Evolutionary conservation across 1,140 invertebrate genomes (phyloP).

Genomic region (Musca domestica): DNA sequence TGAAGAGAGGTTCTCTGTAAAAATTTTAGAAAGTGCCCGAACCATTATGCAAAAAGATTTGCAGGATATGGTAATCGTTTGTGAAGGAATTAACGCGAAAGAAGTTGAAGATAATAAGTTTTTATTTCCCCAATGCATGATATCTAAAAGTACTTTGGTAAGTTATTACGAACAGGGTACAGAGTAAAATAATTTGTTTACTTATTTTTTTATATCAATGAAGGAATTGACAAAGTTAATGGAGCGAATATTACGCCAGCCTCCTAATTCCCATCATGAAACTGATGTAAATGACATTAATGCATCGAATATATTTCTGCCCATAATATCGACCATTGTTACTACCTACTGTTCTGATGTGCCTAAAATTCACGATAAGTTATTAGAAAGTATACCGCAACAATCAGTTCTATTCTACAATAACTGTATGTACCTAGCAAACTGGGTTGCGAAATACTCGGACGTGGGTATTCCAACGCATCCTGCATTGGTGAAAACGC

Average conservation of each 20-base stretch:
- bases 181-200: no score
- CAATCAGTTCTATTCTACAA: constrained; percentile 89
- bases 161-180: constrained; percentile 3
- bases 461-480: constrained; percentile 46
- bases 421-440: constrained; percentile 85
- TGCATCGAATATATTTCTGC: constrained; percentile 62
- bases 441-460: constrained; percentile 57
- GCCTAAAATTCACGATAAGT: constrained; percentile 74
- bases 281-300: constrained; percentile 55
- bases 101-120: constrained; percentile 38
- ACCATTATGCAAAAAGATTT: constrained; percentile 79
- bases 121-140: constrained; percentile 62
- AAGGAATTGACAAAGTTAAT: constrained; percentile 71
- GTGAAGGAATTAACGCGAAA: constrained; percentile 53
- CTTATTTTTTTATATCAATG: constrained; percentile 28
- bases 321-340: constrained; percentile 65
- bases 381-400: constrained; percentile 78
- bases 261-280: constrained; percentile 56
- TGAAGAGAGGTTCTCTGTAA: constrained; percentile 73
- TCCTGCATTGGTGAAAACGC: constrained; percentile 48
- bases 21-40: constrained; percentile 68
- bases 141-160: constrained; percentile 57
- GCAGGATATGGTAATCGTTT: constrained; percentile 69
- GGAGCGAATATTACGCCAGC: constrained; percentile 71
- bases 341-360: constrained; percentile 76